A percentile compares a stretch with the other conserved stretches of the same genome.
phyloP scores from a whole-genome alignment of 92 coral and sea anemone species.

The Porites rus region DNA sequence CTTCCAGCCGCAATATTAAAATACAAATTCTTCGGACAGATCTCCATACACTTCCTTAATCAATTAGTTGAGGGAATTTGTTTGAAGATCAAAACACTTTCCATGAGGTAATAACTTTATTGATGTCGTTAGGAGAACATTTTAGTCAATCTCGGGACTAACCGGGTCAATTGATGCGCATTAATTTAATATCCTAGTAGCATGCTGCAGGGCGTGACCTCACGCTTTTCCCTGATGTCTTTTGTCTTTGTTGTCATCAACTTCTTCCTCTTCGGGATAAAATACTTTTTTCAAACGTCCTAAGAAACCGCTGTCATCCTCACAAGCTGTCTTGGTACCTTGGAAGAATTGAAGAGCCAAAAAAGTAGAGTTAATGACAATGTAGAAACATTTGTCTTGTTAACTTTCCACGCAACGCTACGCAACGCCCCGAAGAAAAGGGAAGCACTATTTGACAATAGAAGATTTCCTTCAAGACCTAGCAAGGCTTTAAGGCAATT shows the following conservation, averaged over 20 bases:
- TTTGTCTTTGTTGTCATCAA: constrained; percentile 33
- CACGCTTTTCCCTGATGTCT: constrained; percentile 55
- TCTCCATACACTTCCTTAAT: too few relatives aligned
- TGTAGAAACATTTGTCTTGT: background rate
- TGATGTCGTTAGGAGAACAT: too few relatives aligned
- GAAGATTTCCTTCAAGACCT: background rate
- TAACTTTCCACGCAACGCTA: background rate
- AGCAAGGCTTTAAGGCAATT: background rate
- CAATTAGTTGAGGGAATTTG: too few relatives aligned
- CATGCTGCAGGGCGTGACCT: background rate
- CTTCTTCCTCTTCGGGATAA: constrained; percentile 55
- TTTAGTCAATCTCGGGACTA: too few relatives aligned
- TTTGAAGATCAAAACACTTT: too few relatives aligned
- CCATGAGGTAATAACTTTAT: too few relatives aligned
- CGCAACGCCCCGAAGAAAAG: background rate
- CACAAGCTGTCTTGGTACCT: constrained; percentile 76
- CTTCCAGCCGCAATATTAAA: too few relatives aligned
- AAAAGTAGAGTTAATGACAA: constrained; percentile 59
- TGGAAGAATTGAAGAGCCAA: constrained; percentile 69
- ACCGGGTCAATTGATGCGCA: background rate
- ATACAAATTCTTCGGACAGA: too few relatives aligned
- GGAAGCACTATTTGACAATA: background rate
- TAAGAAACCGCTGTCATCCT: constrained; percentile 73
- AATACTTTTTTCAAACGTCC: constrained; percentile 74
- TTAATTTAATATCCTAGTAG: background rate